These are phyloP conservation scores for Apamea monoglypha DNA, from an alignment of 2,888 invertebrate genomes.

Conservation along the genomic window DNA sequence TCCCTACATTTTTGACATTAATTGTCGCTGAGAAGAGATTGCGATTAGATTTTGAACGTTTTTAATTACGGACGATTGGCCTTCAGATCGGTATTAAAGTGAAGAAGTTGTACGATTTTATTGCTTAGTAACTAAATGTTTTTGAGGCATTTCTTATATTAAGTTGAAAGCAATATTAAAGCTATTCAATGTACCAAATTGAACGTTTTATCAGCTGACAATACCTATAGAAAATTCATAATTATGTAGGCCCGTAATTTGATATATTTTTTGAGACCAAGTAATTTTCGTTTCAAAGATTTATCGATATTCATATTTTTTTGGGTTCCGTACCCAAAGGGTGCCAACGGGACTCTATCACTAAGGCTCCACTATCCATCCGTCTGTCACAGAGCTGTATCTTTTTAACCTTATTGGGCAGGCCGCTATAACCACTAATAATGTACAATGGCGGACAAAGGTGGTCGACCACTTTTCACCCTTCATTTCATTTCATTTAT, in stretches of 20 bases:
- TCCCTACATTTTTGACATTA: background rate
- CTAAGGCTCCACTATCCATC: no score
- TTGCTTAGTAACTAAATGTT: background rate
- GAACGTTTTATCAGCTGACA: background rate
- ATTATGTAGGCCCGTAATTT: background rate
- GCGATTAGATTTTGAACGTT: no score
- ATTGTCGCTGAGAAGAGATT: background rate
- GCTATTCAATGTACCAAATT: no score
- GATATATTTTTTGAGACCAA: background rate
- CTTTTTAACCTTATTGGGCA: no score
- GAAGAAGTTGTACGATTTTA: slow-evolving; percentile 19
- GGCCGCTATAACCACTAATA: no score
- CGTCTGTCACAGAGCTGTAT: no score
- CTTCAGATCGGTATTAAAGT: slow-evolving; percentile 40
- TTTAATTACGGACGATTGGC: no score
- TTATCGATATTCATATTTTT: slow-evolving; percentile 8
- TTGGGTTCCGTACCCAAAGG: background rate
- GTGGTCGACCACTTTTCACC: no score
- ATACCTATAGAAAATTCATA: background rate
- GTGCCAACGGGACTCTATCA: no score
- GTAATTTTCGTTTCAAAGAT: background rate
- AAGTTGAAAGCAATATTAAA: background rate
- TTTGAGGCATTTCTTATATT: background rate
- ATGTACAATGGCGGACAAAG: no score
- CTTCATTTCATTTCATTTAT: no score